Evolutionary conservation across 23 tunicate genomes (phyloP), one percentile per base, ranked within the genome.

Genomic region (Styela clava): DNA sequence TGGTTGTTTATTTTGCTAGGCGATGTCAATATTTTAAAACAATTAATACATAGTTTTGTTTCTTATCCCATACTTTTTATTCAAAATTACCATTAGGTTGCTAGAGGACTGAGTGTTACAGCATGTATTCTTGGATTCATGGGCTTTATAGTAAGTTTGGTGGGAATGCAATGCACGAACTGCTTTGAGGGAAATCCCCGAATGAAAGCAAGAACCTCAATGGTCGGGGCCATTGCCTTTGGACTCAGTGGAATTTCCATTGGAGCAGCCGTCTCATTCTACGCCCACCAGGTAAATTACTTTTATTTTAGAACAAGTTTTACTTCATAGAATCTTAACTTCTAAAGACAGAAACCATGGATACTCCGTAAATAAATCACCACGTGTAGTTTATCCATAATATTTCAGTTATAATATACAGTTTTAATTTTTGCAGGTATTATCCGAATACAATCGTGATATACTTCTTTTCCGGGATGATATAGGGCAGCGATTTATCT

Each of bases 81-180:
- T n/a, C n/a, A n/a, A n/a, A n/a, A n/a, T 71, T 31, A 70, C 30
- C 51, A 22, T 52, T 84, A 96, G 94, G 89, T 93, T 27, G 99
- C 95, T 16, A 71, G 99, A 35, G 94, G 97, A 1, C 79, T 96
- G 21, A 74, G 89, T 12, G 63, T 91, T 31, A 62, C 70, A 5
- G 68, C 97, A 2, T 69, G 97, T 44, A 63, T 85, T 20, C 67
- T 71, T 61, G 88, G 87, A 21, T 24, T 91, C 69, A 33, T 91
- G 26, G 99, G 86, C 29, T 33, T 91, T 36, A 35, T 87, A 26
- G 24, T 91, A 69, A 87, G 94, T 3, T 83, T 91, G 31, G 61
- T 96, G 20, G 99, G 99, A 18, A 82, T 96, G 86, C 85, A 88
- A 78, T 96, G 99, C 83, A 85, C 99, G 16, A 79, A 27, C 20